Base-by-base conservation (phyloP, 2,888 invertebrate genomes). In the Metopia argyrocephala region DNA sequence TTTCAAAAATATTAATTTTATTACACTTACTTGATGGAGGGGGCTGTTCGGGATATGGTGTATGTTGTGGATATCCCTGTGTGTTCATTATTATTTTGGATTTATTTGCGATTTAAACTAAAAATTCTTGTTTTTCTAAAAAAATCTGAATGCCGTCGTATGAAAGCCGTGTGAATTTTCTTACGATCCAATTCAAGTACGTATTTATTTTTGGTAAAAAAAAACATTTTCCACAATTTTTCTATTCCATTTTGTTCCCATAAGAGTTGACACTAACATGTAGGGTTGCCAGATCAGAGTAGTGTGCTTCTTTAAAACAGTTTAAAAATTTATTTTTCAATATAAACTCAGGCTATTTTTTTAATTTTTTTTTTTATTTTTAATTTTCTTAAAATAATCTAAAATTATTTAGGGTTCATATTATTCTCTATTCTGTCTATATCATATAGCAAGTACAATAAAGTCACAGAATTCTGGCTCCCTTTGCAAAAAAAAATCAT, bases 51-150 rank as follows among this genome's bases (percentile, higher is more conserved):
- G 76, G 20, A 65, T 71, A 54, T 6, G 59, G 65, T 45, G 71
- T 59, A 46, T 74, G 79, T 20, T 79, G 79, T 15, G 75, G 46
- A 68, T 83, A 78, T 38, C 52, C 78, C 45, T 82, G 76, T 25
- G 69, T 48, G 65, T 81, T 76, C 80, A 83, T 82, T 62, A 21
- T 62, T 59, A 15, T 71, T 76, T 23, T 57, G 74, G 12, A 38
- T 9, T 38, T 9, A 38, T 38, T 38, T 9, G 38, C 15, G 27
- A 59, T 64, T 52, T 50, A 46, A 18, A 12, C n/a, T 64, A 54
- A 56, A 68, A 46, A 65, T 12, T 4, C 15, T 56, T n/a, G n/a
- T n/a, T 12, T 38, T 18, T 38, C 7, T 3, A 18, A 15, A 31
- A 66, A 38, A 52, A 21, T 15, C 15, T 9, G 9, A 12, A 6